These are phyloP conservation scores for Calliopsis andreniformis DNA, from an alignment of 1,140 invertebrate species.

Conservation along the genomic window DNA sequence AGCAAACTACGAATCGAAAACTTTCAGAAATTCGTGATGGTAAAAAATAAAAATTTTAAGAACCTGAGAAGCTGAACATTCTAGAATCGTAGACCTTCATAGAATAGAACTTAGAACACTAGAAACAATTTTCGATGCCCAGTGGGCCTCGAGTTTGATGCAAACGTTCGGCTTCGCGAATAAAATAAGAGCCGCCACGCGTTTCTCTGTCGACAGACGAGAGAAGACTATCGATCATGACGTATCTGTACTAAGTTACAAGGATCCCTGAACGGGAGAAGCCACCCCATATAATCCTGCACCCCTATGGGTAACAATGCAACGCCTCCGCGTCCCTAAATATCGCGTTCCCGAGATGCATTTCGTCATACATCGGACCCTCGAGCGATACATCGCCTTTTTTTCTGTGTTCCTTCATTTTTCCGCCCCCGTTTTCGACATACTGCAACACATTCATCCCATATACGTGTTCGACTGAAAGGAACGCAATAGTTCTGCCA, in stretches of 20 bases:
- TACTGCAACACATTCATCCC: not conserved
- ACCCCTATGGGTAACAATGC: slow-evolving; percentile 75
- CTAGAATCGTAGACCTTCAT: too few species aligned
- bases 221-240: slow-evolving; percentile 76
- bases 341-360: slow-evolving; percentile 62
- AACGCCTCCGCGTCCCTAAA: slow-evolving; percentile 67
- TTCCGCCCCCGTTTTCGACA: slow-evolving; percentile 6
- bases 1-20: too few species aligned
- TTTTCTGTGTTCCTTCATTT: slow-evolving; percentile 14
- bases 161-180: not conserved
- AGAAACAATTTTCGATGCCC: too few species aligned
- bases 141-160: not conserved
- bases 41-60: too few species aligned
- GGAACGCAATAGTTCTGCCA: slow-evolving; percentile 14
- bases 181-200: slow-evolving; percentile 24
- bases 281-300: slow-evolving; percentile 71
- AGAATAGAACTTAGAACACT: too few species aligned
- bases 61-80: too few species aligned
- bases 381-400: slow-evolving; percentile 40
- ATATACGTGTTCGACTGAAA: not conserved
- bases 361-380: slow-evolving; percentile 68
- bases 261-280: slow-evolving; percentile 66
- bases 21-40: too few species aligned
- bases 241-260: slow-evolving; percentile 70
- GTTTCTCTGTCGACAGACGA: slow-evolving; percentile 68